Conservation (phyloP, 2,797 vertebrate species). For the Agapornis canus region DNA sequence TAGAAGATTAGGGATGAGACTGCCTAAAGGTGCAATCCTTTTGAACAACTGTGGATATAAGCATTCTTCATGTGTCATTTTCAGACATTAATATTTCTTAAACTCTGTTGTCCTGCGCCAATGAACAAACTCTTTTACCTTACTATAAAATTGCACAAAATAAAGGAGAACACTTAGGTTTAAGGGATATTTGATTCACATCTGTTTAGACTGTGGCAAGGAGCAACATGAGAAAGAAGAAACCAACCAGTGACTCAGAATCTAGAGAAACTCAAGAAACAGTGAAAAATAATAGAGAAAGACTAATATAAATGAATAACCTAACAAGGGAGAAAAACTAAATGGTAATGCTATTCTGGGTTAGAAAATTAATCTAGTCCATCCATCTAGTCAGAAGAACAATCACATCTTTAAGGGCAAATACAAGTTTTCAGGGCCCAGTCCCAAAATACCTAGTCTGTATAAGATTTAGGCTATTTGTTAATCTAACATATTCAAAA, state of each 20-base stretch:
- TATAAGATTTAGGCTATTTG: not conserved
- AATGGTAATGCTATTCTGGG: not conserved
- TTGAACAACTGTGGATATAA: not conserved
- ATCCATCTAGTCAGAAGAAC: not conserved
- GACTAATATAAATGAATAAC: not conserved
- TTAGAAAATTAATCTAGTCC: not conserved
- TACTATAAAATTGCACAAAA: not conserved
- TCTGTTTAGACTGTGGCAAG: not conserved
- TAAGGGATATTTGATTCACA: not conserved
- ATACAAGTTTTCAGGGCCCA: not conserved
- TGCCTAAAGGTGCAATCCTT: not conserved
- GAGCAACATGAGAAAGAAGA: not conserved
- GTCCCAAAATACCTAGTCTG: not conserved
- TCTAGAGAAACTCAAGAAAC: not conserved
- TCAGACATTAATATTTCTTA: not conserved
- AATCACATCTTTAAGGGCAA: not conserved
- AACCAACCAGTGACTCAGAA: not conserved
- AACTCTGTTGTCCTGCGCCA: not conserved
- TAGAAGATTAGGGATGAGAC: not conserved
- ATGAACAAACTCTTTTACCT: not conserved
- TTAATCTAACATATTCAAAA: not conserved
- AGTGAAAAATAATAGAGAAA: not conserved
- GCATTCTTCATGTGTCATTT: not conserved
- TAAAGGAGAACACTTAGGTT: not conserved
- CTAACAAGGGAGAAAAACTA: not conserved